A percentile compares a stretch with the other conserved stretches of the same genome.
Evolutionary conservation across 2,113 vertebrate genomes (phyloP).

Genomic region (Rafetus swinhoei): DNA sequence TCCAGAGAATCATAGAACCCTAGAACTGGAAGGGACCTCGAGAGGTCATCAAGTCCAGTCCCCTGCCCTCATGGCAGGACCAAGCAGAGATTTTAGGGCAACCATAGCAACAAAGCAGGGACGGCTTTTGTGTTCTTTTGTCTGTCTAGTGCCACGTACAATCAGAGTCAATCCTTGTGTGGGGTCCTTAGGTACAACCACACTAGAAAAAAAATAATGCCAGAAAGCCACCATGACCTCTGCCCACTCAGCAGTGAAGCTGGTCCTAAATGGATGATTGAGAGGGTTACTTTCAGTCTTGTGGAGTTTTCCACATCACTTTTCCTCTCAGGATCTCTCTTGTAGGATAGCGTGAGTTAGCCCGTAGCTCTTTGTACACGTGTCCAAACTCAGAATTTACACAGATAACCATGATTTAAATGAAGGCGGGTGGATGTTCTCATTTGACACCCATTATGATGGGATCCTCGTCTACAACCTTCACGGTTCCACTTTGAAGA

Average conservation of each 20-base stretch:
- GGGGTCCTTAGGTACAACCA: not conserved
- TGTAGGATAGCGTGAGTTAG: not conserved
- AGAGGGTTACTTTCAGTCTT: not conserved
- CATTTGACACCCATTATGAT: accelerated
- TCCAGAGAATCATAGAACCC: too few species aligned
- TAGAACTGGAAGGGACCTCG: too few species aligned
- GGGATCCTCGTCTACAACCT: not conserved
- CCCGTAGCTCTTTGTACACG: not conserved
- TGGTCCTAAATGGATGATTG: not conserved
- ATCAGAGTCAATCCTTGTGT: not conserved
- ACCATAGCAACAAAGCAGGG: not conserved
- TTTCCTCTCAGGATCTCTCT: not conserved
- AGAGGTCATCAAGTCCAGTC: too few species aligned
- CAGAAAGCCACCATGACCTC: not conserved
- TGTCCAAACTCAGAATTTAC: not conserved
- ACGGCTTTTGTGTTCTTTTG: not conserved
- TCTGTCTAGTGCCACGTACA: not conserved
- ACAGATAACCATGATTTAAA: accelerated
- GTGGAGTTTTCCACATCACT: accelerated
- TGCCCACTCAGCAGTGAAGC: not conserved
- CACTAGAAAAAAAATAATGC: not conserved
- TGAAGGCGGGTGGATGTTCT: accelerated
- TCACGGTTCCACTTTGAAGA: not conserved
- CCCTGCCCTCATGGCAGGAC: too few species aligned
- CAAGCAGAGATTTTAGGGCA: not conserved